phyloP scores from a whole-genome alignment of 2,888 invertebrate genomes.

The Xiphydria camelus region DNA sequence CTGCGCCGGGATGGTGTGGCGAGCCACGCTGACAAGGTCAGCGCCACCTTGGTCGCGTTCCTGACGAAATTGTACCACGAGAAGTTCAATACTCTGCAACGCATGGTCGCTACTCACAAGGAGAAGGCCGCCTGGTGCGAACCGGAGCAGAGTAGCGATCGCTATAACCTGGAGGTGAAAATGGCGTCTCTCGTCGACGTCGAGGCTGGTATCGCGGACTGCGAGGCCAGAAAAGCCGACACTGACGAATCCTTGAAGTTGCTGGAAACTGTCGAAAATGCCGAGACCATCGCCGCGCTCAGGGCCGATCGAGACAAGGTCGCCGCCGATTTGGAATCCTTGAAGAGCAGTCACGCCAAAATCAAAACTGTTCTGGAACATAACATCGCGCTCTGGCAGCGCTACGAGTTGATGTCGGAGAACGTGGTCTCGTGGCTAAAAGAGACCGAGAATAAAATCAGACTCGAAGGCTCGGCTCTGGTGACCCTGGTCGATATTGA shows the following conservation, averaged over 20 bases:
- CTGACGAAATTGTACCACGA: constrained; percentile 87
- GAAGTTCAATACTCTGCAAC: constrained; percentile 78
- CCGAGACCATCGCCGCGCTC: constrained; percentile 70
- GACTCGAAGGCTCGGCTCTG: constrained; percentile 73
- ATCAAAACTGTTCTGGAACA: constrained; percentile 71
- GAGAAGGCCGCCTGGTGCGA: constrained; percentile 92
- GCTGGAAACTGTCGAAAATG: constrained; percentile 73
- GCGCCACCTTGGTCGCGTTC: constrained; percentile 73
- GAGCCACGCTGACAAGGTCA: constrained; percentile 78
- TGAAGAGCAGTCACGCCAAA: constrained; percentile 69
- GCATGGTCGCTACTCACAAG: constrained; percentile 77
- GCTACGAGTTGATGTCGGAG: constrained; percentile 78
- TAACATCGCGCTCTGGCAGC: constrained; percentile 77
- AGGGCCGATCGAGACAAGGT: constrained; percentile 71
- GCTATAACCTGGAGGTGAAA: constrained; percentile 91
- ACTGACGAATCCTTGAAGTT: constrained; percentile 73
- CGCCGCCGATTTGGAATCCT: constrained; percentile 70
- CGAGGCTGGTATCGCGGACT: constrained; percentile 72
- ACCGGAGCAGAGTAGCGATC: constrained; percentile 86
- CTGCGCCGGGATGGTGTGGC: constrained; percentile 80
- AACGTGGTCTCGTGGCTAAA: constrained; percentile 76
- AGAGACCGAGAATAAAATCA: constrained; percentile 75
- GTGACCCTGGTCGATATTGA: constrained; percentile 71
- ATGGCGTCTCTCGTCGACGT: constrained; percentile 78
- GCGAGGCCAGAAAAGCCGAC: constrained; percentile 68